Percentiles rank a stretch among this genome's conserved stretches.
Evolutionary conservation across 2,797 vertebrate species (phyloP).

Genomic region (Gadopsis marmoratus): DNA sequence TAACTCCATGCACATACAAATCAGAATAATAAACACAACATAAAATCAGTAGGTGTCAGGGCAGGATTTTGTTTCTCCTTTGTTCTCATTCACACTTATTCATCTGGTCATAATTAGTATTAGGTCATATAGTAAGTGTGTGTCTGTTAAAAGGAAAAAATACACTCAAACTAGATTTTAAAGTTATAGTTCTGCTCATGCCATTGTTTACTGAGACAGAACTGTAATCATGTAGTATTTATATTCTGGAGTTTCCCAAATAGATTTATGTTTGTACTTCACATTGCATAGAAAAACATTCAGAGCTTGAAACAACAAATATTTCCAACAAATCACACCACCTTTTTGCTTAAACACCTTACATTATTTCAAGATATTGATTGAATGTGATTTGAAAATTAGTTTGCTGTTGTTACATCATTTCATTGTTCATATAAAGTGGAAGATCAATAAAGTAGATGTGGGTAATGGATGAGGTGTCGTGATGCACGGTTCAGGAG

Average conservation of each 20-base stretch:
- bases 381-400: not conserved
- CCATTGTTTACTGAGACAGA: not conserved
- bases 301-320: not conserved
- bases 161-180: not conserved
- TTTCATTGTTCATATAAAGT: not conserved
- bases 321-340: not conserved
- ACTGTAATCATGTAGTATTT: not conserved
- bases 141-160: constrained; percentile 5
- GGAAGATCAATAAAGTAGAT: not conserved
- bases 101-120: constrained; percentile 9
- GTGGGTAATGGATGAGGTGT: not conserved
- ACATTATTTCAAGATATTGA: not conserved
- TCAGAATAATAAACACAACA: constrained; percentile 47
- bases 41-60: constrained; percentile 41
- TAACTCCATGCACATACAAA: constrained; percentile 11
- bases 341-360: not conserved
- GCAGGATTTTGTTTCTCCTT: constrained; percentile 19
- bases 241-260: not conserved
- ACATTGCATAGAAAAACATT: not conserved
- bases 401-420: not conserved
- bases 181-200: not conserved
- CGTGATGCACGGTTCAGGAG: too few species aligned
- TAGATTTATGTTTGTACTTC: not conserved
- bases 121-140: not conserved
- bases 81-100: constrained; percentile 2